These are phyloP conservation scores for Amphiprion clarkii DNA, from an alignment of 2,797 vertebrate species.

Conservation along the genomic window DNA sequence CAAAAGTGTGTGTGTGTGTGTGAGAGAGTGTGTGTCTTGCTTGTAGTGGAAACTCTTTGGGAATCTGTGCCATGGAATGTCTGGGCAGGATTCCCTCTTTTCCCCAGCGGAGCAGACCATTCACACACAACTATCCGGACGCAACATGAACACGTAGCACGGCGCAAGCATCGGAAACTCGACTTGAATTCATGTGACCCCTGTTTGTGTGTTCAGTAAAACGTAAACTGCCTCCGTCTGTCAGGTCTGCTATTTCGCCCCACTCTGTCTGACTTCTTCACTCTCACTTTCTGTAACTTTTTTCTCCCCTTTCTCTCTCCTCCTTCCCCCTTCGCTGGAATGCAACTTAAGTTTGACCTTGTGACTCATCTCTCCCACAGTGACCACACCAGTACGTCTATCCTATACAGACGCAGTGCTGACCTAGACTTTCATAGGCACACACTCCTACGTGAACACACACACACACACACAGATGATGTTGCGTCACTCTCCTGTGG, in stretches of 20 bases:
- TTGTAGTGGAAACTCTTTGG: conserved; percentile 82
- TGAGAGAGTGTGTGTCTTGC: conserved; percentile 48
- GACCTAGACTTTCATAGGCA: conserved; percentile 58
- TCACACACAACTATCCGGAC: conserved; percentile 65
- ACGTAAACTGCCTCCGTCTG: conserved; percentile 32
- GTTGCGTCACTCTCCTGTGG: conserved; percentile 73
- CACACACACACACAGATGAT: conserved; percentile 10
- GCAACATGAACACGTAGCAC: conserved; percentile 66
- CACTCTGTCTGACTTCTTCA: conserved; percentile 42
- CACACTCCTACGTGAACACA: conserved; percentile 2
- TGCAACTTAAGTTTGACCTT: conserved; percentile 75
- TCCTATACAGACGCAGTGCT: conserved; percentile 59
- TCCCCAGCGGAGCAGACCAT: conserved; percentile 73
- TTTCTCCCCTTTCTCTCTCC: conserved; percentile 35
- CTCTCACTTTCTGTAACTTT: conserved; percentile 54
- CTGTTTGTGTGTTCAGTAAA: conserved; percentile 38
- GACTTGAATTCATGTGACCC: conserved; percentile 41
- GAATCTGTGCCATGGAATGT: conserved; percentile 81
- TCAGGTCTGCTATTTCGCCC: conserved; percentile 36
- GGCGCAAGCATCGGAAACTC: conserved; percentile 52
- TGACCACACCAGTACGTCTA: conserved; percentile 73
- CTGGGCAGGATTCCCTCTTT: conserved; percentile 80
- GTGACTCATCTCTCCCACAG: conserved; percentile 82
- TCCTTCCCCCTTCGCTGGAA: conserved; percentile 64
- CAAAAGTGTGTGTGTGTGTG: conserved; percentile 26